Conservation (phyloP, 2,113 vertebrate species). For the Pampusana beccarii region DNA sequence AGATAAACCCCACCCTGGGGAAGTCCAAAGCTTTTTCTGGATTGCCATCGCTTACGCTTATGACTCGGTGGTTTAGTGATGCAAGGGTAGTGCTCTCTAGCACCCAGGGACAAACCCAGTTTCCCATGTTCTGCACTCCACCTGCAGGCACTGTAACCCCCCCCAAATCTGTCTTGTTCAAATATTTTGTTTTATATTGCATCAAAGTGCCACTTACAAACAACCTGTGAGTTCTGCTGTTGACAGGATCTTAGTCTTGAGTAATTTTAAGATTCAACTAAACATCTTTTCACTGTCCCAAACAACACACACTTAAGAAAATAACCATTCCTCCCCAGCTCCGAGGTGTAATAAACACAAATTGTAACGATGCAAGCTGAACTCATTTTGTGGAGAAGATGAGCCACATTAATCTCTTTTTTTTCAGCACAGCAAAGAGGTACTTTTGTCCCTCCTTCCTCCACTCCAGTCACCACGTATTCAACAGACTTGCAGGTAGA, state of each 20-base stretch:
- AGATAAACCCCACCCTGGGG: background rate
- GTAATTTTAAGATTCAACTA: background rate
- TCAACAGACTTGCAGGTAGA: slow-evolving; percentile 15
- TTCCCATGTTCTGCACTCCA: fast-evolving
- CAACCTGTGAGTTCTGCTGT: background rate
- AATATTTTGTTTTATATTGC: background rate
- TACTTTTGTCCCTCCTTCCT: background rate
- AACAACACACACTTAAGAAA: background rate
- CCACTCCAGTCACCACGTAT: background rate
- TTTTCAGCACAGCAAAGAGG: background rate
- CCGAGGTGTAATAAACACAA: background rate
- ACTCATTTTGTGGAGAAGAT: background rate
- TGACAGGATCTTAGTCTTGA: background rate
- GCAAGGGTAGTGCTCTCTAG: background rate
- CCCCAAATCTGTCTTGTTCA: background rate
- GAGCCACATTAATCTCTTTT: background rate
- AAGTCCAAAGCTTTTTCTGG: background rate
- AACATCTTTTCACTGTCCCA: background rate
- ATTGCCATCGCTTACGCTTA: background rate
- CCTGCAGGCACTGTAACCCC: background rate
- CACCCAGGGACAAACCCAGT: background rate
- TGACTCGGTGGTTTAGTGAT: fast-evolving
- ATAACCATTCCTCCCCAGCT: background rate
- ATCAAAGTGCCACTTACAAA: background rate
- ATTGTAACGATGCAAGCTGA: background rate